A percentile compares a stretch with the other conserved stretches of the same genome.
Evolutionary conservation across 2,797 vertebrate species (phyloP).

Genomic region (Simalia tracyae): DNA sequence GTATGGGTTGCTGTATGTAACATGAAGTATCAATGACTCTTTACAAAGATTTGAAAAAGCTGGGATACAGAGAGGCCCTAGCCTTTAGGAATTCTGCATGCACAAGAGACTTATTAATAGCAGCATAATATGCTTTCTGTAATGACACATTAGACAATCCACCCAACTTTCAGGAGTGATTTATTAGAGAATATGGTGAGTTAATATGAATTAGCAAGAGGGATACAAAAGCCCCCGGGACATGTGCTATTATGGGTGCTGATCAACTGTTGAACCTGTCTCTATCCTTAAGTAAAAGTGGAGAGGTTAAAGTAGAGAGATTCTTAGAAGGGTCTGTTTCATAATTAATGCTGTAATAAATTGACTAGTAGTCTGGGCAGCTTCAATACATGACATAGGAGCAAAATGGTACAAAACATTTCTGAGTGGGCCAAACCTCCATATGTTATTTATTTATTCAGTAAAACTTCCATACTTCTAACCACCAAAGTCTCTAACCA

Average conservation of each 20-base stretch:
- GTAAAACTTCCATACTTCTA: too few species aligned
- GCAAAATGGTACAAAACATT: too few species aligned
- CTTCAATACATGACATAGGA: too few species aligned
- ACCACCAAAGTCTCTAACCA: too few species aligned
- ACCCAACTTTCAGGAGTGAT: neutral
- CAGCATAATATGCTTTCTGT: neutral
- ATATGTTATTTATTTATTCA: too few species aligned
- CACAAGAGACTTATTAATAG: neutral
- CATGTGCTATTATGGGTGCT: neutral
- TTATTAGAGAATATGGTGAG: neutral
- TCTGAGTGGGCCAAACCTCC: too few species aligned
- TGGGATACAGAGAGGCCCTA: neutral
- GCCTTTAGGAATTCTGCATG: neutral
- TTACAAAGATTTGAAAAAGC: neutral
- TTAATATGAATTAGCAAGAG: neutral
- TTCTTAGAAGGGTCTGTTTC: too few species aligned
- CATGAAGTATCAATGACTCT: neutral
- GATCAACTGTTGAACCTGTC: neutral
- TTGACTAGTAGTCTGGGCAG: too few species aligned
- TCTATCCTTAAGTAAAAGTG: too few species aligned
- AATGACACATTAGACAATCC: neutral
- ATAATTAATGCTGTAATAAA: too few species aligned
- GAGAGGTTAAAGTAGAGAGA: too few species aligned
- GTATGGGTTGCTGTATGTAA: neutral
- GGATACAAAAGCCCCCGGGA: neutral